Evolutionary conservation across 2,888 invertebrate genomes (phyloP).

Genomic region (Capitulum mitella): DNA sequence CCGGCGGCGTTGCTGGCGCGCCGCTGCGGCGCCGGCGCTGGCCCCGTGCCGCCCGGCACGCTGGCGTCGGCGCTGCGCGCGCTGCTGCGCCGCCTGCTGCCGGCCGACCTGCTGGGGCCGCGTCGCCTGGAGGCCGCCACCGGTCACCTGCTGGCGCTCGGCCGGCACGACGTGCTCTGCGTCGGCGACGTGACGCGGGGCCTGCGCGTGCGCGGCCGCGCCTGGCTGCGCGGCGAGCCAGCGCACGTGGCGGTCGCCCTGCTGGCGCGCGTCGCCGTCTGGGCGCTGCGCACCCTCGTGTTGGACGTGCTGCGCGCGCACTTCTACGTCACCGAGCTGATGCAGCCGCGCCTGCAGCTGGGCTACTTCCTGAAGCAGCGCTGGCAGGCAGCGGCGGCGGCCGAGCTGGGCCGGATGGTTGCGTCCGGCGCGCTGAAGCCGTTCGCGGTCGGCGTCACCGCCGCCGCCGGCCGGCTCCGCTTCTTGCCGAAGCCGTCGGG

Average conservation of each 20-base stretch:
- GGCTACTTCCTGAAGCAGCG: not conserved
- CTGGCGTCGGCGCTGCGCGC: not conserved
- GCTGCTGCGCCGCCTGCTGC: slow-evolving; percentile 1
- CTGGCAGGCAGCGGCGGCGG: not conserved
- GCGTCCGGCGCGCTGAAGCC: not conserved
- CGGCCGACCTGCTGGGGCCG: not conserved
- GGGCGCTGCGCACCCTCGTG: not conserved
- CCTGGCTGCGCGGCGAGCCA: not conserved
- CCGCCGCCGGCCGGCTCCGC: not conserved
- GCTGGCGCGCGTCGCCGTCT: not conserved
- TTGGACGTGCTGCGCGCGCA: not conserved
- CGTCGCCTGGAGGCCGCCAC: not conserved
- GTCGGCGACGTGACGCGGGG: not conserved
- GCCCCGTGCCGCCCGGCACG: not conserved
- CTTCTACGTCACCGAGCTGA: not conserved
- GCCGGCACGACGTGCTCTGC: slow-evolving; percentile 7
- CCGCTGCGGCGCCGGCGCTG: not conserved
- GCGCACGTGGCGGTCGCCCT: not conserved
- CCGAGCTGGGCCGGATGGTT: not conserved
- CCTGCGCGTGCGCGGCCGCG: not conserved
- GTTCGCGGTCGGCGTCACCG: not conserved
- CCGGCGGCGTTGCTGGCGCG: not conserved
- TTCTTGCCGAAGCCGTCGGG: not conserved
- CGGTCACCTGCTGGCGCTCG: not conserved
- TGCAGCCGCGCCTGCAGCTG: slow-evolving; percentile 3